Evolutionary conservation across 1,140 invertebrate genomes (phyloP).

Genomic region (Nomia melanderi): DNA sequence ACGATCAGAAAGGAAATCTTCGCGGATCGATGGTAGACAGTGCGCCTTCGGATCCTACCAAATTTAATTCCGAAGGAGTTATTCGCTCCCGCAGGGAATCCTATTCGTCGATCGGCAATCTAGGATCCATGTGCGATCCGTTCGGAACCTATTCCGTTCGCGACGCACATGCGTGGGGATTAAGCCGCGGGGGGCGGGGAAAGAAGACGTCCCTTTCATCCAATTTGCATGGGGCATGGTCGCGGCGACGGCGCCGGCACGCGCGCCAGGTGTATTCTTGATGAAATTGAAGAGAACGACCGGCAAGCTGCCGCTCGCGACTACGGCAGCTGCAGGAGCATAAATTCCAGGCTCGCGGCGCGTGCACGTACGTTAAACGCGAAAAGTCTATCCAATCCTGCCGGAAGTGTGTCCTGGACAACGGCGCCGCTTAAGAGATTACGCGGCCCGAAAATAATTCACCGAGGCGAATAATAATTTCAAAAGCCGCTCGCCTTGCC

Average conservation of each 20-base stretch:
- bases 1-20: too few species aligned
- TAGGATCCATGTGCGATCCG: neutral
- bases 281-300: conserved; percentile 54
- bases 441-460: conserved; percentile 59
- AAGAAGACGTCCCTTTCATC: conserved; percentile 34
- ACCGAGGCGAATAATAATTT: conserved; percentile 57
- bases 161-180: neutral
- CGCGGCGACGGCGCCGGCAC: conserved; percentile 13
- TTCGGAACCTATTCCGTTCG: neutral
- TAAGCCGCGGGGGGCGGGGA: neutral
- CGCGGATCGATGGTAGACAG: too few species aligned
- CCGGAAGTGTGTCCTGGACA: conserved; percentile 24
- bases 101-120: too few species aligned
- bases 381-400: conserved; percentile 58
- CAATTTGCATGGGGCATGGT: conserved; percentile 42
- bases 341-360: conserved; percentile 52
- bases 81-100: too few species aligned
- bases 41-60: too few species aligned
- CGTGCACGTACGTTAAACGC: conserved; percentile 39
- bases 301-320: neutral
- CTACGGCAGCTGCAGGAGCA: conserved; percentile 50
- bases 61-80: too few species aligned
- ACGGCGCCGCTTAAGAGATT: conserved; percentile 55
- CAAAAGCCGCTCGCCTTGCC: conserved; percentile 10
- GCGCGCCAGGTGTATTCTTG: conserved; percentile 52